phyloP scores from a whole-genome alignment of 2,888 invertebrate genomes.

The Dicyrtoma fusca region DNA sequence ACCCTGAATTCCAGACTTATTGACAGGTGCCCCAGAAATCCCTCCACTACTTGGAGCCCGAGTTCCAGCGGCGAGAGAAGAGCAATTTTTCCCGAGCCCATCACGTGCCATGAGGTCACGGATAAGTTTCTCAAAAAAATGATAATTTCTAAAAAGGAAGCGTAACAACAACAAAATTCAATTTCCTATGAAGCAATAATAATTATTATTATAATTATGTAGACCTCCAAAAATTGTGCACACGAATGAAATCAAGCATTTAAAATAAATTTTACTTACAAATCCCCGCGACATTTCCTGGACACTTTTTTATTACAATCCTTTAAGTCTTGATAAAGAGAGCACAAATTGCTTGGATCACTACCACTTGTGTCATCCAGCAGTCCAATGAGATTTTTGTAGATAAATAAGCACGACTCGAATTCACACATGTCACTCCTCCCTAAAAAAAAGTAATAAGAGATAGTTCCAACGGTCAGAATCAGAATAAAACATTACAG shows the following conservation, averaged over 20 bases:
- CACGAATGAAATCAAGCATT: no score
- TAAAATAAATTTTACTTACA: slow-evolving; percentile 49
- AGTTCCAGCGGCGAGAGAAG: slow-evolving; percentile 24
- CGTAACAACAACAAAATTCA: no score
- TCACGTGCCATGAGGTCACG: slow-evolving; percentile 47
- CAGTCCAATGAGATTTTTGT: slow-evolving; percentile 49
- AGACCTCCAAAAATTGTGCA: background rate
- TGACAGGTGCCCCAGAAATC: slow-evolving; percentile 22
- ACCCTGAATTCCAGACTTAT: slow-evolving; percentile 19
- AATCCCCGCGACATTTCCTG: slow-evolving; percentile 53
- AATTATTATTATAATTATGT: no score
- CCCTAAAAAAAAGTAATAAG: slow-evolving; percentile 17
- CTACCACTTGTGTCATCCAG: slow-evolving; percentile 45
- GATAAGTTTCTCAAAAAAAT: slow-evolving; percentile 54
- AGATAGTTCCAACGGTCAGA: background rate
- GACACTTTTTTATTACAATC: slow-evolving; percentile 54
- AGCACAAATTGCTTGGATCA: slow-evolving; percentile 49
- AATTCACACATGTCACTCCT: slow-evolving; percentile 47
- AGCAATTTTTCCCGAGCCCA: slow-evolving; percentile 48
- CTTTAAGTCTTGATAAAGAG: slow-evolving; percentile 50
- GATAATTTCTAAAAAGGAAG: slow-evolving; percentile 52
- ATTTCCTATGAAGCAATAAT: no score
- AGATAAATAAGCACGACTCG: slow-evolving; percentile 53
- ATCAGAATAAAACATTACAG: background rate
- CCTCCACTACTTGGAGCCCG: background rate